Evolutionary conservation across 2,113 vertebrate species (phyloP).

Genomic region (Ochotona curzoniae): DNA sequence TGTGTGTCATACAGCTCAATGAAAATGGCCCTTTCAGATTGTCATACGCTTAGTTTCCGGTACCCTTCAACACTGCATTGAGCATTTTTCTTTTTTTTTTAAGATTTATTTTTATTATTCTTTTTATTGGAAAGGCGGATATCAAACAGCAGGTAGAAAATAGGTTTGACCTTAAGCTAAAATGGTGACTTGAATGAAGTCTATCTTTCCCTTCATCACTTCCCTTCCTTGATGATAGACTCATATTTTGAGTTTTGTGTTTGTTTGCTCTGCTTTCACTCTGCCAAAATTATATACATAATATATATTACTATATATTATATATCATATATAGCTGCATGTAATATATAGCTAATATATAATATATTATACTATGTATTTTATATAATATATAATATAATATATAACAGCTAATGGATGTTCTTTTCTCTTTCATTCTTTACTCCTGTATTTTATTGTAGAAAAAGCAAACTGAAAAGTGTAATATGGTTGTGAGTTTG

Average conservation of each 20-base stretch:
- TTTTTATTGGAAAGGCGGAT: too few species aligned
- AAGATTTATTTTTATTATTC: too few species aligned
- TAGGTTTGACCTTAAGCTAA: constrained; percentile 31
- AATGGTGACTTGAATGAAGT: neutral
- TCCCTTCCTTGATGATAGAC: constrained; percentile 13
- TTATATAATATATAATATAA: too few species aligned
- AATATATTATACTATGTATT: too few species aligned
- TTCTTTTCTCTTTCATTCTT: neutral
- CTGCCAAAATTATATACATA: neutral
- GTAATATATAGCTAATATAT: neutral
- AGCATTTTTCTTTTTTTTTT: constrained; percentile 45
- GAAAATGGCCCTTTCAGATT: neutral
- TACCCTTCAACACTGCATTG: neutral
- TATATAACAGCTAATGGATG: neutral
- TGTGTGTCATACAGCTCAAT: neutral
- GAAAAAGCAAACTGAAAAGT: neutral
- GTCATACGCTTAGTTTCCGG: neutral
- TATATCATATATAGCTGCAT: too few species aligned
- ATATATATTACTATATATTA: too few species aligned
- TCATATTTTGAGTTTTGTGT: neutral
- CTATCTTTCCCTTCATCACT: constrained; percentile 29
- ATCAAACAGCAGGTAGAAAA: constrained; percentile 49
- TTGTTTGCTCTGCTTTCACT: constrained; percentile 29
- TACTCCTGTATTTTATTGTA: neutral
- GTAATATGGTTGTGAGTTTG: neutral